Conservation (phyloP, 2,797 vertebrate species). For the Clangula hyemalis region DNA sequence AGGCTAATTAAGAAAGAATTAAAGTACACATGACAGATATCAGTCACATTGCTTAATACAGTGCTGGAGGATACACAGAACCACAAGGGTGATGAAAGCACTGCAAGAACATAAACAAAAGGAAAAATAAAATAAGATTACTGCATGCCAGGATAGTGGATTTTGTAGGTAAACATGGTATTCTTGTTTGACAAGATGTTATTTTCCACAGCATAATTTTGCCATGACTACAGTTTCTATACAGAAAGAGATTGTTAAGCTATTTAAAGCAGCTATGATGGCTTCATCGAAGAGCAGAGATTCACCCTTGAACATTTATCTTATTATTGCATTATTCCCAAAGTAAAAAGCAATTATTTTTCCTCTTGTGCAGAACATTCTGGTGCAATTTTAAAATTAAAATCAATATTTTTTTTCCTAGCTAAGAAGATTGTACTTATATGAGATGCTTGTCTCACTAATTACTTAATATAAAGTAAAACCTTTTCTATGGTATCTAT, state of each 20-base stretch:
- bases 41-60: not conserved
- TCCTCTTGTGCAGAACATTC: not conserved
- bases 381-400: not conserved
- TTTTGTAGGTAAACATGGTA: not conserved
- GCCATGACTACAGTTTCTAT: not conserved
- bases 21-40: not conserved
- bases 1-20: slow-evolving; percentile 30
- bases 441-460: not conserved
- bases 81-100: not conserved
- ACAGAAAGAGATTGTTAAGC: not conserved
- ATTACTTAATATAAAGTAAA: not conserved
- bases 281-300: not conserved
- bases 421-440: not conserved
- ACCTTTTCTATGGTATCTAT: not conserved
- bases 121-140: not conserved
- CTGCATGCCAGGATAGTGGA: not conserved
- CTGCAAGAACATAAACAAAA: not conserved
- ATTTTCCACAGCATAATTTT: not conserved
- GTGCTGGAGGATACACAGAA: not conserved
- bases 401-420: not conserved
- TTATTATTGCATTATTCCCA: not conserved
- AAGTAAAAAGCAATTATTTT: not conserved
- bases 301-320: not conserved
- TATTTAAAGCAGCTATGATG: not conserved
- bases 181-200: not conserved